These are phyloP conservation scores for Botia kubotai DNA, from an alignment of 2,797 vertebrate species.

Conservation along the genomic window DNA sequence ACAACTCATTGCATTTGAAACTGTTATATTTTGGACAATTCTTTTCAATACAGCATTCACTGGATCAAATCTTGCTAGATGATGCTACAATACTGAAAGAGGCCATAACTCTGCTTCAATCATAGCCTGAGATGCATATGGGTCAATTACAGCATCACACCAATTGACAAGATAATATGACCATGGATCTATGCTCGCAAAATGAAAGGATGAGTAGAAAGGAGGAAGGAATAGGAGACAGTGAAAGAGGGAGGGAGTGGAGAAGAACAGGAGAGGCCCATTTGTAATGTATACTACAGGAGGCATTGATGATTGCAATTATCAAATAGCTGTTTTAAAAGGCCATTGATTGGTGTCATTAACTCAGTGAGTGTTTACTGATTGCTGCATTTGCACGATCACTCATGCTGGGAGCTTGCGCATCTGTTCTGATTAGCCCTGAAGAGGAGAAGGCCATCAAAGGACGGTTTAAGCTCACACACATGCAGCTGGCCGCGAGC, in stretches of 20 bases:
- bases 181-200: constrained; percentile 57
- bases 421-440: constrained; percentile 61
- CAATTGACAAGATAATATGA: constrained; percentile 63
- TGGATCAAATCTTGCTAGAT: constrained; percentile 16
- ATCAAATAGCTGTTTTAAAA: constrained; percentile 87
- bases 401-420: constrained; percentile 58
- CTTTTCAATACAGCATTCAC: not conserved
- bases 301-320: constrained; percentile 84
- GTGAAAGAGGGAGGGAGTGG: constrained; percentile 30
- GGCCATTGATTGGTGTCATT: constrained; percentile 87
- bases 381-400: constrained; percentile 76
- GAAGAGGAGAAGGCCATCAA: constrained; percentile 36
- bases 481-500: constrained; percentile 32
- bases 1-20: not conserved
- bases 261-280: constrained; percentile 40
- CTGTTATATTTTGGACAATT: not conserved
- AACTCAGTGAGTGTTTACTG: constrained; percentile 84
- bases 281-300: constrained; percentile 77
- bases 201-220: constrained; percentile 55
- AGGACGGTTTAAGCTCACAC: constrained; percentile 26
- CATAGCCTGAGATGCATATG: constrained; percentile 50
- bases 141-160: constrained; percentile 55
- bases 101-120: constrained; percentile 41
- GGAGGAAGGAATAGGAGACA: constrained; percentile 25
- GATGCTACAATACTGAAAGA: constrained; percentile 45